A percentile compares a stretch with the other conserved stretches of the same genome.
These are phyloP conservation scores for Pterophyllum scalare DNA, from an alignment of 2,113 vertebrate genomes.

Conservation along the genomic window DNA sequence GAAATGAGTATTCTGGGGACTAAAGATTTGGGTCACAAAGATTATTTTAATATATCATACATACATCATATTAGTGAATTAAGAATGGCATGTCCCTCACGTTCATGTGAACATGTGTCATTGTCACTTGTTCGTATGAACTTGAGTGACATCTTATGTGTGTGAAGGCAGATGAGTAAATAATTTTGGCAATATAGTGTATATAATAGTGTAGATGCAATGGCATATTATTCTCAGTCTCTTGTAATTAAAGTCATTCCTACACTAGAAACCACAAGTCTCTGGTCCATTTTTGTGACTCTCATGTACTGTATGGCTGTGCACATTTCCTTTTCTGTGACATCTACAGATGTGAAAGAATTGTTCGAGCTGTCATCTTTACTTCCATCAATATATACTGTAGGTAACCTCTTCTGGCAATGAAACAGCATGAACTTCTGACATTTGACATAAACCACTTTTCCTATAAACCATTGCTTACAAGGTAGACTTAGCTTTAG, in stretches of 20 bases:
- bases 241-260: background rate
- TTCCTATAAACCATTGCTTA: background rate
- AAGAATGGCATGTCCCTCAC: no score
- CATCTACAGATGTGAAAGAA: conserved; percentile 8
- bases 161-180: no score
- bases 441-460: conserved; percentile 8
- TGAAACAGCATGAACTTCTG: conserved; percentile 5
- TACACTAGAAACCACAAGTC: background rate
- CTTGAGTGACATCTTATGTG: no score
- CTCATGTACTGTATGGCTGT: background rate
- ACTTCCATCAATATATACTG: background rate
- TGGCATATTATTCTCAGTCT: background rate
- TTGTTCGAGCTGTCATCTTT: background rate
- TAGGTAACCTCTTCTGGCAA: background rate
- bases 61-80: no score
- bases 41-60: no score
- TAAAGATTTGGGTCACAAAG: no score
- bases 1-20: no score
- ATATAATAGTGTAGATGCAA: background rate
- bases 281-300: background rate
- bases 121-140: no score
- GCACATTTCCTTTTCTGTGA: conserved; percentile 11
- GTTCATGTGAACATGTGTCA: no score
- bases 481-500: background rate
- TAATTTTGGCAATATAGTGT: no score